phyloP scores from a whole-genome alignment of 1,140 invertebrate genomes.

The Trichonephila inaurata region DNA sequence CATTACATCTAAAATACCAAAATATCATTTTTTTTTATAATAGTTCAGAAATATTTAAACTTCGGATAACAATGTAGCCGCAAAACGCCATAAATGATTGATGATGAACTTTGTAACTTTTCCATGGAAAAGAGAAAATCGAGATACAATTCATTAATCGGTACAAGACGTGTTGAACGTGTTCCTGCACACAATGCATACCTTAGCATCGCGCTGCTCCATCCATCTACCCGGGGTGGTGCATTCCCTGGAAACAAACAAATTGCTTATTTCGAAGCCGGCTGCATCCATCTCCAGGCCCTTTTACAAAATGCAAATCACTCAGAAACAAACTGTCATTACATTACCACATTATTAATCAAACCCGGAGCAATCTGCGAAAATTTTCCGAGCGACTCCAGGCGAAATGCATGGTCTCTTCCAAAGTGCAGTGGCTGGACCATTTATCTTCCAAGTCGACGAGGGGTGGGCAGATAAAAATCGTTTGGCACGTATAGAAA shows the following conservation, averaged over 20 bases:
- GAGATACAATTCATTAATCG: neutral
- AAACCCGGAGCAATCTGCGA: conserved; percentile 56
- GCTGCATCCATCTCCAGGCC: neutral
- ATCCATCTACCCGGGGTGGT: conserved; percentile 2
- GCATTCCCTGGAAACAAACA: conserved; percentile 29
- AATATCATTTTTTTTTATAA: too few species aligned
- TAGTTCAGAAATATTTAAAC: too few species aligned
- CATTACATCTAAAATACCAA: too few species aligned
- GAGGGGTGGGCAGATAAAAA: conserved; percentile 63
- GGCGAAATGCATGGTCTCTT: conserved; percentile 20
- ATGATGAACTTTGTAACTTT: conserved; percentile 30
- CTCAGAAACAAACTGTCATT: conserved; percentile 68
- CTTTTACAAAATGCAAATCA: conserved; percentile 67
- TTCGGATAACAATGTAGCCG: neutral
- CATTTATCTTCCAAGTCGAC: conserved; percentile 62
- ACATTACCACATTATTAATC: conserved; percentile 67
- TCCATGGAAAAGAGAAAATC: conserved; percentile 21
- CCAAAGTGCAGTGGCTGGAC: conserved; percentile 14
- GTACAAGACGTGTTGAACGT: conserved; percentile 20
- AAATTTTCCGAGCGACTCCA: conserved; percentile 45
- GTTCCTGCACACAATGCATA: conserved; percentile 33
- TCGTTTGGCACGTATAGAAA: conserved; percentile 64
- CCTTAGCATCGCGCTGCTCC: neutral
- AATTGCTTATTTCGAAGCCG: conserved; percentile 17
- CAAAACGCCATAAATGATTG: neutral